Base-by-base conservation (phyloP, 2,888 invertebrate genomes). In the Atherix ibis region DNA sequence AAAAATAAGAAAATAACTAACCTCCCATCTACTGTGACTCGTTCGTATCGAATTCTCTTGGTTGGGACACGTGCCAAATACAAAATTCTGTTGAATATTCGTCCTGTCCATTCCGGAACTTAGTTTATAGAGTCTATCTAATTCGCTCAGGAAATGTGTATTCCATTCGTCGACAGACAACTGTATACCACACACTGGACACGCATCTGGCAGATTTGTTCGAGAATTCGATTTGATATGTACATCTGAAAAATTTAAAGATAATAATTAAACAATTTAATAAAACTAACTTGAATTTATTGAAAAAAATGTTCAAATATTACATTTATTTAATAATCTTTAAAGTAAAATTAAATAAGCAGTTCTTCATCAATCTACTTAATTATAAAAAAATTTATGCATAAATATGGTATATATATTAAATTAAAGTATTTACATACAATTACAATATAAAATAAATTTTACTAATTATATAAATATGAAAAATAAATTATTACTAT, bases 121-220 rank as follows among this genome's bases (percentile, higher is more conserved):
- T 43, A 73, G 53, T 52, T 73, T 72, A 50, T 70, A 71, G 32
- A 79, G 61, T 42, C 75, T 67, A 49, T 78, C 77, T 45, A 79
- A 58, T 57, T 79, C 79, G 48, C 73, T 68, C 44, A 71, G 64
- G 48, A 76, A 71, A 58, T 79, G 79, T 18, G 70, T 57, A 50
- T 76, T 75, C 48, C 76, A 62, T 51, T 79, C 78, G 30, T 73
- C 73, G 4, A 70, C 58, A 22, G 73, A 65, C 39, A 79, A 62
- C 28, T 75, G 71, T 32, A 76, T 59, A 5, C 78, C 76, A 51
- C 79, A 79, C 29, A 78, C 70, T 10, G 79, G 78, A 56, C 79
- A 79, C 38, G 56, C 46, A 41, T 61, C 58, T 39, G 58, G 56
- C 35, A 58, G 48, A 44, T 53, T 52, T 19, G 53, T 48, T 15